phyloP scores from a whole-genome alignment of 2,113 vertebrate species.

The Burhinus bistriatus region DNA sequence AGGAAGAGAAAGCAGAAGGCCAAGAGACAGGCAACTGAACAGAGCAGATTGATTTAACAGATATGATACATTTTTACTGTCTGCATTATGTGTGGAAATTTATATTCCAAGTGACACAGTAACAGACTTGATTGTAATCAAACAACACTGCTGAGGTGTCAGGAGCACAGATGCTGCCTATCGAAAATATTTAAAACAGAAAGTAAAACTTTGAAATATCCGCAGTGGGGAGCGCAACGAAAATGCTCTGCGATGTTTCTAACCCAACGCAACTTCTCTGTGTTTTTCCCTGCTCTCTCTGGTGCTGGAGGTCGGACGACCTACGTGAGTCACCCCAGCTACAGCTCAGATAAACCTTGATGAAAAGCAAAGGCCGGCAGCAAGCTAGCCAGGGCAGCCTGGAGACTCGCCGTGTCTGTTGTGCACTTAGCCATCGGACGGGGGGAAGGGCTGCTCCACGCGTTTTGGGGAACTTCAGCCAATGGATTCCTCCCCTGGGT shows the following conservation, averaged over 20 bases:
- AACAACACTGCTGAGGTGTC: slow-evolving; percentile 18
- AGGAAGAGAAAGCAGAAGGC: slow-evolving; percentile 6
- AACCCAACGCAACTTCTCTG: not conserved
- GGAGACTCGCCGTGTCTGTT: not conserved
- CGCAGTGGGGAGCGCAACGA: not conserved
- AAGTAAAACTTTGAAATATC: slow-evolving; percentile 37
- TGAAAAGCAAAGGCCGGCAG: not conserved
- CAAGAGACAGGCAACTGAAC: slow-evolving; percentile 20
- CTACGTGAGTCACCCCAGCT: not conserved
- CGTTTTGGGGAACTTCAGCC: slow-evolving; percentile 17
- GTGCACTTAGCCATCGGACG: not conserved
- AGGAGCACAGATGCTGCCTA: slow-evolving; percentile 38
- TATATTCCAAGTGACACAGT: slow-evolving; percentile 1
- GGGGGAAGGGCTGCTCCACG: slow-evolving; percentile 25
- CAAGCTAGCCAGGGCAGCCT: not conserved
- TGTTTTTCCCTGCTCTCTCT: not conserved
- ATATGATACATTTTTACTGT: not conserved
- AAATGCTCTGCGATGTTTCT: not conserved
- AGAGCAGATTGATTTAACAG: slow-evolving; percentile 37
- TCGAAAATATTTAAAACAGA: slow-evolving; percentile 17
- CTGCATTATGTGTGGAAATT: slow-evolving; percentile 12
- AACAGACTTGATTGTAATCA: slow-evolving; percentile 24
- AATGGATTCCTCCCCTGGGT: slow-evolving; percentile 45
- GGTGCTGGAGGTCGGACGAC: not conserved
- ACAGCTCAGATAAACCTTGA: not conserved